Base-by-base conservation (phyloP, 35 echinoderm and acorn worm genomes). In the Antedon bifida region DNA sequence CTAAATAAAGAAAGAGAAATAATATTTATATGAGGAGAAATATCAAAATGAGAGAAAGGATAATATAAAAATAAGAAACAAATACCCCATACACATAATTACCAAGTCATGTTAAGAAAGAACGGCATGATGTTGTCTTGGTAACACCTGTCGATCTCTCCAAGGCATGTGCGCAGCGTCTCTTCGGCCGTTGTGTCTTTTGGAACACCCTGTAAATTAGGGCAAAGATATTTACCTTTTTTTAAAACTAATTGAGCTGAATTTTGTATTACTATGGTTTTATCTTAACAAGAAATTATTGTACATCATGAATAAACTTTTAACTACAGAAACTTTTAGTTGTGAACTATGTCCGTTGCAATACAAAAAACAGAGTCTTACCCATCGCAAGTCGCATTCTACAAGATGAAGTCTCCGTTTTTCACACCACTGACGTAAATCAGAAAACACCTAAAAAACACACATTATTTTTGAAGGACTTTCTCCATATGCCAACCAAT, bases 111-210 rank as follows among this genome's bases (percentile, higher is more conserved):
- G 36, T 87, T 87, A 1, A 87, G 77, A 30, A 87, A 87, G 79
- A 87, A 87, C 0, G 86, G 86, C 86, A 87, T 87, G 33, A 87
- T 36, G 36, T 87, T 87, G 46, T 87, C 86, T 31, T 30, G 39
- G 64, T 87, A 87, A 38, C 86, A 87, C 36, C 86, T 78, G 42
- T 87, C 86, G n/a, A 87, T 87, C 46, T 87, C 86, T 32, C 86
- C 86, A 0, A 87, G 46, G 36, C 86, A 87, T 82, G 78, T 75
- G 42, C 86, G 26, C 26, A 87, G 46, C 26, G 86, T 87, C 34
- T 89, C 88, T 81, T 89, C 88, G 85, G 88, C 51, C 36, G 90
- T 92, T 36, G 90, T 92, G 78, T 92, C 86, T 84, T 92, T 92
- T 81, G 90, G 86, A 17, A 92, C 90, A 85, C 90, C 86, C 90